A percentile compares a stretch with the other conserved stretches of the same genome.
Conservation (phyloP, 2,888 invertebrate genomes). For the Temnothorax ravouxi region DNA sequence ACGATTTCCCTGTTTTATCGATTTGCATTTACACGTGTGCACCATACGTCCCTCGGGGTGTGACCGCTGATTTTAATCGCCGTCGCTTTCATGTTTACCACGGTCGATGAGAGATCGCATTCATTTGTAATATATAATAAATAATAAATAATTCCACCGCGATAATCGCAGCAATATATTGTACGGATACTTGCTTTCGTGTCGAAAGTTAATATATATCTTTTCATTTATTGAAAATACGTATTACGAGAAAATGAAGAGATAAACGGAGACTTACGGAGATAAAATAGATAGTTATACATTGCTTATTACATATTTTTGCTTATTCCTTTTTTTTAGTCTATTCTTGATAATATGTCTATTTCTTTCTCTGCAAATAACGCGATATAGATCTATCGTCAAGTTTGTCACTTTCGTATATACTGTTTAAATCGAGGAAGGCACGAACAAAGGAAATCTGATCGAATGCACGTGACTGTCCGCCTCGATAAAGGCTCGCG, state of each 20-base stretch:
- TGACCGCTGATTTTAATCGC: conserved; percentile 31
- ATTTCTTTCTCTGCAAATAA: neutral
- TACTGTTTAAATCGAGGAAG: neutral
- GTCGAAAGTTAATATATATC: neutral
- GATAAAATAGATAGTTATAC: neutral
- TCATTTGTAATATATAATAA: neutral
- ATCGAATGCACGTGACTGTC: conserved; percentile 34
- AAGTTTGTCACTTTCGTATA: conserved; percentile 2
- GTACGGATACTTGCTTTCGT: neutral
- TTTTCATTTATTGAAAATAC: neutral
- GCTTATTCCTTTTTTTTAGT: neutral
- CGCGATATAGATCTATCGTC: neutral
- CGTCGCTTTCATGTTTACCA: neutral
- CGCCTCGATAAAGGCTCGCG: conserved; percentile 26
- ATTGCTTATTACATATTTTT: neutral
- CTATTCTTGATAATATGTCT: neutral
- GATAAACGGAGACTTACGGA: too few relatives aligned
- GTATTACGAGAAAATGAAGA: neutral
- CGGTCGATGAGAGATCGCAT: neutral
- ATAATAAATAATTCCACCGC: conserved; percentile 20
- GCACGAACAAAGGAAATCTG: conserved; percentile 11
- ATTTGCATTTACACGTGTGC: conserved; percentile 8
- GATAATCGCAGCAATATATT: neutral
- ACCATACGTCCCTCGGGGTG: conserved; percentile 1
- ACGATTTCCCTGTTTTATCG: conserved; percentile 2